Base-by-base conservation (phyloP, 2,797 vertebrate species). In the Lutjanus campechanus region DNA sequence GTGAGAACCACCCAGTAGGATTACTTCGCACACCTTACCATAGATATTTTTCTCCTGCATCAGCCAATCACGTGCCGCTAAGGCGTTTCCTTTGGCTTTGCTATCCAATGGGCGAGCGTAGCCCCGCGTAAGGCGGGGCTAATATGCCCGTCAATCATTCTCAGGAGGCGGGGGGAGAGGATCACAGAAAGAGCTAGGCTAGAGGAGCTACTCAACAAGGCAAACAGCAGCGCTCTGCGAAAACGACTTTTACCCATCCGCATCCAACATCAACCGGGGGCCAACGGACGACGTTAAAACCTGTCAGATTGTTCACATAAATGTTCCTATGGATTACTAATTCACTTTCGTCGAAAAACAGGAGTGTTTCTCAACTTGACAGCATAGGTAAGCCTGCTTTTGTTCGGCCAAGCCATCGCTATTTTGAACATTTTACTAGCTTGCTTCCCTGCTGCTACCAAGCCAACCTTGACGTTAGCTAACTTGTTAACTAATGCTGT, bases 321-420 rank as follows among this genome's bases (percentile, higher is more conserved):
- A 95, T 94, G 93, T 76, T 75, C 87, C 87, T 88, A 94, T 94
- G 94, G 94, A 95, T 94, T 93, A 93, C 87, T 91, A 74, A 90
- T 83, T 81, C 89, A 77, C 86, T 91, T 93, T 84, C 87, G 76
- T 93, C 92, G 90, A 94, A 89, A 77, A 90, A 47, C 79, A 77
- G 66, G 80, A 81, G 79, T 80, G 68, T 90, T 93, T 92, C 84
- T 93, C 90, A 93, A 92, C 89, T 92, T 92, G 92, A 90, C 91
- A 86, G 88, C 85, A 72, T 79, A 81, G 92, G 94, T 95, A 90
- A 95, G 93, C 50, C 73, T 82, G 88, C 80, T 93, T 93, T 90
- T 90, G 82, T 87, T 87, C 88, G 67, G 29, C 56, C 62, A 19
- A 89, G 73, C 72, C 79, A 55, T 89, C 64, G 90, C 76, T 92